Evolutionary conservation across 1,140 invertebrate genomes (phyloP), one percentile per base, ranked within the genome.

Genomic region (Bombus huntii): DNA sequence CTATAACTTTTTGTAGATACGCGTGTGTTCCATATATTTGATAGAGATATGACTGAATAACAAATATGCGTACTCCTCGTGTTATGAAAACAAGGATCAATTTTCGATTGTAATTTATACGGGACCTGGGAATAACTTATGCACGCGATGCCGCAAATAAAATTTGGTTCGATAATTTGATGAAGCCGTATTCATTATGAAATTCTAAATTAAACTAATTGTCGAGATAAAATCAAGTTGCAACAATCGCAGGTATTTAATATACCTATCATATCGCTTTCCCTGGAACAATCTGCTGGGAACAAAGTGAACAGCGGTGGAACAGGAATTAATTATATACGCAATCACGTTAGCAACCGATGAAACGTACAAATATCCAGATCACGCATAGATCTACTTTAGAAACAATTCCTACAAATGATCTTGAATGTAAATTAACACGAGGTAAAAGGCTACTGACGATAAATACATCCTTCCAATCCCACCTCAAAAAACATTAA

Each of bases 161-260:
- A 72, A 72, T 72, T 42, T 72, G 70, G 12, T 3, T n/a, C 70
- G 70, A 72, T 72, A 72, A 72, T 72, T 72, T 42, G 37, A 72
- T 72, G 70, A 72, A 72, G 39, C 39, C 39, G 37, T 72, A 42
- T 42, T 72, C 70, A 72, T 72, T 42, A 72, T n/a, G 70, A 72
- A 42, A 72, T 42, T 42, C 70, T 72, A 72, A 72, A 72, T 72
- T 42, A 42, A 39, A 72, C 70, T 72, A 72, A 72, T 72, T 72
- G 70, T 42, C 9, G 37, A 18, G 70, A 72, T 72, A 42, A 42
- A 42, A 72, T 72, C 70, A n/a, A 42, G 13, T 25, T 12, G 25
- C 39, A 42, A n/a, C 39, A 28, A 42, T 72, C n/a, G 39, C 28
- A n/a, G 15, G 28, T 72, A 72, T 72, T 72, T 72, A 42, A 42